Evolutionary conservation across 1,140 invertebrate genomes (phyloP).

Genomic region (Sinonovacula constricta): DNA sequence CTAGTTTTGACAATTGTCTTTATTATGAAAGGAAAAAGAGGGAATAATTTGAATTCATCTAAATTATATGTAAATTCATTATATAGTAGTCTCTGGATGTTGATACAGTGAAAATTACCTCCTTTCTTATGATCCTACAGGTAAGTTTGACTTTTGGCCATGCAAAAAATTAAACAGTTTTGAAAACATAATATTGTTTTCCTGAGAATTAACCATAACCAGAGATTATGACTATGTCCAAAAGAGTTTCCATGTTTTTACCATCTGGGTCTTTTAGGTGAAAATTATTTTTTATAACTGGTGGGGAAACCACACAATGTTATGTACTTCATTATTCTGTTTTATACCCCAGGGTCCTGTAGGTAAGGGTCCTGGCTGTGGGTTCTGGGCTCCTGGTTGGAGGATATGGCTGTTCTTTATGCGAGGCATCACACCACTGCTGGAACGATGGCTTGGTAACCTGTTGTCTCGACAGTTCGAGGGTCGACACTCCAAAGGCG

Average conservation of each 20-base stretch:
- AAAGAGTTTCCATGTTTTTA: not conserved
- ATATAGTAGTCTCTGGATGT: no score
- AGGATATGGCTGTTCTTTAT: constrained; percentile 99
- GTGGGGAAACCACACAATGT: not conserved
- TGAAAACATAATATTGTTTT: no score
- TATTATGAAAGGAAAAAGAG: no score
- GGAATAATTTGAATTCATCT: no score
- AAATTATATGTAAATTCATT: no score
- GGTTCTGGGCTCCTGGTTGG: constrained; percentile 99
- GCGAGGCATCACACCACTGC: constrained; percentile 97
- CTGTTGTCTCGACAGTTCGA: constrained; percentile 98
- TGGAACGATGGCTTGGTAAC: constrained; percentile 99
- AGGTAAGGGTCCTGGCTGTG: constrained; percentile 99
- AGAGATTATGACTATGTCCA: no score
- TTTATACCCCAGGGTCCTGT: constrained; percentile 93
- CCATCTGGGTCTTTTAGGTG: not conserved
- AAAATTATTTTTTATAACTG: not conserved
- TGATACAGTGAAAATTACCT: no score
- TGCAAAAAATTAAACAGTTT: no score
- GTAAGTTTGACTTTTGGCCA: no score
- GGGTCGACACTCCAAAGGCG: constrained; percentile 98
- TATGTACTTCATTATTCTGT: not conserved
- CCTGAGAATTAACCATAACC: no score
- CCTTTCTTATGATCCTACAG: no score
- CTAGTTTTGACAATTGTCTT: no score